Percentiles rank a stretch among this genome's conserved stretches.
Evolutionary conservation across 2,113 vertebrate species (phyloP).

Genomic region (Cercocebus atys): DNA sequence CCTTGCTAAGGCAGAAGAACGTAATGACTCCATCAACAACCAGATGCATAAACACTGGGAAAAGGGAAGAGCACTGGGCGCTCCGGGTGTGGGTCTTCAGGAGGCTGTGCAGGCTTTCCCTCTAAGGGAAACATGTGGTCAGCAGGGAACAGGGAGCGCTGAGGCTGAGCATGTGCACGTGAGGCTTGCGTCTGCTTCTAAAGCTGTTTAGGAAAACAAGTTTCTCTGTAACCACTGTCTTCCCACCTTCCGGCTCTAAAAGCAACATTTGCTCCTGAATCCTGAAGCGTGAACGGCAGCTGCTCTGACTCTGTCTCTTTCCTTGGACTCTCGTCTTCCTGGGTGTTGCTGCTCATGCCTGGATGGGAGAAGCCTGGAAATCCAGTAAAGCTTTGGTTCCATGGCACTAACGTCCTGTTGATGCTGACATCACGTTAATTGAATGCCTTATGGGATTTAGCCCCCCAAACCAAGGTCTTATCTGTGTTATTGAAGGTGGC

Average conservation of each 20-base stretch:
- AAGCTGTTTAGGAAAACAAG: background rate
- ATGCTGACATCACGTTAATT: background rate
- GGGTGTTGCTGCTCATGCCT: too few species aligned
- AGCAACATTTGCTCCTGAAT: background rate
- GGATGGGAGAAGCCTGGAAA: background rate
- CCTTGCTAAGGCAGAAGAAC: background rate
- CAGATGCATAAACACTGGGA: accelerated
- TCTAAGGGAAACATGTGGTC: background rate
- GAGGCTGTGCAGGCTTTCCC: background rate
- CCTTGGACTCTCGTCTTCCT: too few species aligned
- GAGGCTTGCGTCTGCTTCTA: too few species aligned
- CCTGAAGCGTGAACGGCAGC: background rate
- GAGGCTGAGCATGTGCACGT: accelerated
- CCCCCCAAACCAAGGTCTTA: background rate
- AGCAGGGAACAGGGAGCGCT: accelerated
- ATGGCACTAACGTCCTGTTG: background rate
- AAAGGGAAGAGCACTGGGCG: too few species aligned
- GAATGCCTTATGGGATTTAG: background rate
- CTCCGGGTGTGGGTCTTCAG: accelerated
- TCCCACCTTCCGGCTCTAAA: background rate
- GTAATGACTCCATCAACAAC: background rate
- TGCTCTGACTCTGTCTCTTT: too few species aligned
- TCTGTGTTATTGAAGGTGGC: background rate
- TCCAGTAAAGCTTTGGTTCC: background rate
- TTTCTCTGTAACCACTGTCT: background rate